Percentiles rank a stretch among this genome's conserved stretches.
Evolutionary conservation across 2,113 vertebrate genomes (phyloP).

Genomic region (Malurus alboscapulatus): DNA sequence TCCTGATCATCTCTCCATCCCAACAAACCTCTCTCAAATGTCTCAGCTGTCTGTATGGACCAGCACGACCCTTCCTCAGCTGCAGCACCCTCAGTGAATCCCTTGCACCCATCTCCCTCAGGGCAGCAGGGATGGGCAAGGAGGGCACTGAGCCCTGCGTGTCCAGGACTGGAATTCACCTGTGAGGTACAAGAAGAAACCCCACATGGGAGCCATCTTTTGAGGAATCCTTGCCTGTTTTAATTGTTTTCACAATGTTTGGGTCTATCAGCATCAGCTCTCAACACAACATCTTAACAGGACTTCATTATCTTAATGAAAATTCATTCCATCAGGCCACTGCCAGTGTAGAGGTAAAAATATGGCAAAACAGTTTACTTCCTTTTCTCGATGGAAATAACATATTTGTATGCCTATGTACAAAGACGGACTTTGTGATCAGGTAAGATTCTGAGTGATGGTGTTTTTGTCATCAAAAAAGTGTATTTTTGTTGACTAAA

Average conservation of each 20-base stretch:
- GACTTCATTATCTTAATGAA: fast-evolving
- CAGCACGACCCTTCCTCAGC: neutral
- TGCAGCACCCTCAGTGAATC: neutral
- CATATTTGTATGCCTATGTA: neutral
- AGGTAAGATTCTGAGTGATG: neutral
- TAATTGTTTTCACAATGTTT: neutral
- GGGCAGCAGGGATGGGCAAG: neutral
- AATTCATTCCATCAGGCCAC: neutral
- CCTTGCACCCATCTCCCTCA: neutral
- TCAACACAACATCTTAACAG: neutral
- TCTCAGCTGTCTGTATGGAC: neutral
- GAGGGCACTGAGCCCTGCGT: neutral
- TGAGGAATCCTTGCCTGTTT: neutral
- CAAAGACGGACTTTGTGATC: neutral
- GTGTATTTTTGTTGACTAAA: neutral
- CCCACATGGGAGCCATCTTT: neutral
- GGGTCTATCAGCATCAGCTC: neutral
- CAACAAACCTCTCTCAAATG: neutral
- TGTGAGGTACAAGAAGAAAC: neutral
- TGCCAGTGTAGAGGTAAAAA: neutral
- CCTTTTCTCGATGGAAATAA: neutral
- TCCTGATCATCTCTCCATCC: neutral
- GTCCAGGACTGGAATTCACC: neutral
- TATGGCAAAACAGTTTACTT: neutral
- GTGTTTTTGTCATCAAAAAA: neutral